These are phyloP conservation scores for Pogonomyrmex californicus DNA, from an alignment of 1,140 invertebrate genomes.

Conservation along the genomic window DNA sequence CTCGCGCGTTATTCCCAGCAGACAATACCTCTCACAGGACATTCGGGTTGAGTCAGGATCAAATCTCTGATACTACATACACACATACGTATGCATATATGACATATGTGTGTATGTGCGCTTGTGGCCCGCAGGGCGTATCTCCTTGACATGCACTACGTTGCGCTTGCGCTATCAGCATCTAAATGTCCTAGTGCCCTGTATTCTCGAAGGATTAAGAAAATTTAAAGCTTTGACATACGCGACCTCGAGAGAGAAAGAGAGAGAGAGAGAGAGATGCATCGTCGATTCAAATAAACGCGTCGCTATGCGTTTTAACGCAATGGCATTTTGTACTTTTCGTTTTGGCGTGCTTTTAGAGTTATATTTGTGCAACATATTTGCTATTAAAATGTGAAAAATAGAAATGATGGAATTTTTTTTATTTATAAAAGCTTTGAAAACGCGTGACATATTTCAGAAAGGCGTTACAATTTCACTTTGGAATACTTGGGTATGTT, in stretches of 20 bases:
- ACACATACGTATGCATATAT: background rate
- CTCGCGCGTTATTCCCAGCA: slow-evolving; percentile 71
- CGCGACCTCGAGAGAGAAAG: slow-evolving; percentile 6
- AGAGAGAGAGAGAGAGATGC: background rate
- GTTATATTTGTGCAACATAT: background rate
- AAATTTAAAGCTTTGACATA: slow-evolving; percentile 70
- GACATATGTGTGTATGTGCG: slow-evolving; percentile 1
- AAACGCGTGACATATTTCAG: background rate
- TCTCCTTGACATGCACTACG: slow-evolving; percentile 68
- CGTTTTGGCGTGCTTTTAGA: background rate
- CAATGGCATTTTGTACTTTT: background rate
- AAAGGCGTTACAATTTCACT: background rate
- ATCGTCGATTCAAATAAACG: background rate
- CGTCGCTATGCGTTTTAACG: background rate
- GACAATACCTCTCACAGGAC: slow-evolving; percentile 73
- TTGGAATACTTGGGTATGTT: background rate
- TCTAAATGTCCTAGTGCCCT: slow-evolving; percentile 62
- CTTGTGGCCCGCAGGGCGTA: slow-evolving; percentile 62
- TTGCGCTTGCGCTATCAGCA: slow-evolving; percentile 70
- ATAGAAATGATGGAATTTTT: background rate
- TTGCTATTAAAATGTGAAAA: background rate
- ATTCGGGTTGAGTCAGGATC: slow-evolving; percentile 65
- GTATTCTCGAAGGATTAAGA: slow-evolving; percentile 71
- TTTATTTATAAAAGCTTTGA: background rate
- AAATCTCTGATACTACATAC: slow-evolving; percentile 35